Percentiles rank a stretch among this genome's conserved stretches.
These are phyloP conservation scores for Agrypnia vestita DNA, from an alignment of 1,140 invertebrate species.

Conservation along the genomic window DNA sequence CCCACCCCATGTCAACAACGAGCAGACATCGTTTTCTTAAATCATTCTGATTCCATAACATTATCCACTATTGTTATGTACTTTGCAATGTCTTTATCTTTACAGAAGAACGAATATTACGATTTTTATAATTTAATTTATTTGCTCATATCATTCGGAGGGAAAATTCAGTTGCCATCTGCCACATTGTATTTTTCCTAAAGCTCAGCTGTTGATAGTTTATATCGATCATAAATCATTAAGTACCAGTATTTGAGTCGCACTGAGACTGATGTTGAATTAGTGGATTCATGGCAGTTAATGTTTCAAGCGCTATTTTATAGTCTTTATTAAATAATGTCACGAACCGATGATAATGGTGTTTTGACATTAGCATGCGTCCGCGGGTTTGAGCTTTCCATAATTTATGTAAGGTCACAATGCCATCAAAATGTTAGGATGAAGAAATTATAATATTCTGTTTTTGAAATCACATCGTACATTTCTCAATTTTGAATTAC, in stretches of 20 bases:
- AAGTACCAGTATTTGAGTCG: neutral
- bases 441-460: constrained; percentile 26
- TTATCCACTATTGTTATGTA: neutral
- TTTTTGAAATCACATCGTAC: neutral
- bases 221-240: constrained; percentile 34
- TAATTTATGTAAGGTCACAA: constrained; percentile 35
- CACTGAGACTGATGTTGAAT: neutral
- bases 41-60: constrained; percentile 7
- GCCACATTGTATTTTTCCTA: constrained; percentile 47
- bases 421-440: constrained; percentile 26
- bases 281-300: neutral
- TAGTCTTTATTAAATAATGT: neutral
- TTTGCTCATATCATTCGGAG: constrained; percentile 17
- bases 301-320: neutral
- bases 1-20: constrained; percentile 44
- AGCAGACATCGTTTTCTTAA: constrained; percentile 34
- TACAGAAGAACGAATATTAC: neutral
- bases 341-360: neutral
- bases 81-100: constrained; percentile 10
- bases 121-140: neutral
- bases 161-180: constrained; percentile 39
- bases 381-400: neutral
- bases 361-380: constrained; percentile 40
- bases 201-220: constrained; percentile 47
- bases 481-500: neutral